Conservation (phyloP, 2,888 invertebrate genomes). For the Deroplatys truncata region DNA sequence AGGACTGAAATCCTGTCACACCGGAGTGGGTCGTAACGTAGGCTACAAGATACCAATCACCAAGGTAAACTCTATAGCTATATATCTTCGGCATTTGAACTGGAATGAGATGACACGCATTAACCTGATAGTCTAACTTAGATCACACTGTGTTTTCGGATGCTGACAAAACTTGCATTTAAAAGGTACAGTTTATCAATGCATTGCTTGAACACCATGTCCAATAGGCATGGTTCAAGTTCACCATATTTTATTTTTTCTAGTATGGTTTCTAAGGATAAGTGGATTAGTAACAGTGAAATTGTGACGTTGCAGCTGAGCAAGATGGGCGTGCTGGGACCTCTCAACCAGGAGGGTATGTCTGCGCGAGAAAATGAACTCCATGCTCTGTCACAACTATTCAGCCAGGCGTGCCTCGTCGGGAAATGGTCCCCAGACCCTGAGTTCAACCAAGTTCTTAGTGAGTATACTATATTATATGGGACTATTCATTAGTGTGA, state of each 20-base stretch:
- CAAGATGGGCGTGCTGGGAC: conserved; percentile 62
- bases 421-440: conserved; percentile 77
- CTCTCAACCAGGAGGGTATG: conserved; percentile 62
- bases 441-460: conserved; percentile 64
- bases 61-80: conserved; percentile 34
- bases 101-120: too few species aligned
- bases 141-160: too few species aligned
- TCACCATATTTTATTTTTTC: background rate
- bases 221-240: too few species aligned
- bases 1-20: conserved; percentile 80
- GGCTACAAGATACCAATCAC: conserved; percentile 68
- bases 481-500: too few species aligned
- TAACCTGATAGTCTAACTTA: too few species aligned
- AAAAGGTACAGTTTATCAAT: too few species aligned
- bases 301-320: conserved; percentile 48
- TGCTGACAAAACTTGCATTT: too few species aligned
- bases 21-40: conserved; percentile 81
- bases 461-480: conserved; percentile 49
- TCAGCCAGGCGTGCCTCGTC: conserved; percentile 79
- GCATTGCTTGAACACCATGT: too few species aligned
- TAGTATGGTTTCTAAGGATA: background rate
- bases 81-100: too few species aligned
- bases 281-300: background rate
- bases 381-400: conserved; percentile 73
- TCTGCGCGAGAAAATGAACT: conserved; percentile 77